A percentile compares a stretch with the other conserved stretches of the same genome.
Evolutionary conservation across 2,888 invertebrate species (phyloP).

Genomic region (Sipha maydis): DNA sequence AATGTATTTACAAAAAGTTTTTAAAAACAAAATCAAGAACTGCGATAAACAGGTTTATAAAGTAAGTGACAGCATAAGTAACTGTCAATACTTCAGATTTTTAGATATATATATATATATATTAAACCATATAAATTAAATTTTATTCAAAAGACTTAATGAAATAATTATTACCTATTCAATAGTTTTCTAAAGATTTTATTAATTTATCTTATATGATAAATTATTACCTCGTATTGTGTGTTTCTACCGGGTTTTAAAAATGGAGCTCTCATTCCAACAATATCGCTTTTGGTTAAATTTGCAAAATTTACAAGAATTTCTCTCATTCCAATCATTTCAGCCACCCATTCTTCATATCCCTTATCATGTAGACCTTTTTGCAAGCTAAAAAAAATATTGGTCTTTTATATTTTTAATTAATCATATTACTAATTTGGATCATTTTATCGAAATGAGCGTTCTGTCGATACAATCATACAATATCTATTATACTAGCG

Average conservation of each 20-base stretch:
- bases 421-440: slow-evolving; percentile 24
- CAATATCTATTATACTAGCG: too few relatives aligned
- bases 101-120: too few relatives aligned
- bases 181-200: neutral
- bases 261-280: slow-evolving; percentile 89
- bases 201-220: neutral
- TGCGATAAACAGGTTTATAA: neutral
- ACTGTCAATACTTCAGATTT: neutral
- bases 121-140: too few relatives aligned
- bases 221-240: slow-evolving; percentile 80
- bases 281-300: slow-evolving; percentile 82
- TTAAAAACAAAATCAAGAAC: neutral
- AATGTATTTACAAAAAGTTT: neutral
- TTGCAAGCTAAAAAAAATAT: slow-evolving; percentile 71
- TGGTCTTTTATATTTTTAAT: neutral
- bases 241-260: slow-evolving; percentile 92
- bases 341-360: slow-evolving; percentile 92
- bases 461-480: too few relatives aligned
- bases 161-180: too few relatives aligned
- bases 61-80: neutral
- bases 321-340: slow-evolving; percentile 94
- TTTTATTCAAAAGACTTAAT: too few relatives aligned
- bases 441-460: neutral
- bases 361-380: slow-evolving; percentile 88
- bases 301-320: slow-evolving; percentile 85